Base-by-base conservation (phyloP, 2,888 invertebrate genomes). In the Lasioglossum oenotherae region DNA sequence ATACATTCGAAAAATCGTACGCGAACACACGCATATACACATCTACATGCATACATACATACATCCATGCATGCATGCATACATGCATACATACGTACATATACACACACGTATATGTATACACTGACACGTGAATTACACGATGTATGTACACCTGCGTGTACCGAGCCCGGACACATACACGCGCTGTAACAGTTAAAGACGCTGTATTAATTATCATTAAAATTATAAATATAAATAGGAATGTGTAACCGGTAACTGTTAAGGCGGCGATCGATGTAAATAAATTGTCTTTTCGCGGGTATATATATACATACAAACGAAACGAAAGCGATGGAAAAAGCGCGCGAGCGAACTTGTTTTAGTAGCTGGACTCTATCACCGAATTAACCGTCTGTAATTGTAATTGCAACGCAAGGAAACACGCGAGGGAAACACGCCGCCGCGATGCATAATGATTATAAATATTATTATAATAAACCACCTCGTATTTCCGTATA, bases 401-500 rank as follows among this genome's bases (percentile, higher is more conserved):
- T 85, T 81, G 85, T 85, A 81, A 80, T 78, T 87, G 87, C 87
- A 86, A 85, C 67, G 82, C 73, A 67, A 86, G 46, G 80, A 76
- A 81, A 78, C 85, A 82, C 77, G 74, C 75, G 88, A 85, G 82
- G 80, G 82, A 89, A 84, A 91, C 90, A 91, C 90, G 91, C 91
- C 91, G 92, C 92, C 93, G 93, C 91, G 91, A 93, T 92, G 92
- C 93, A 93, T 90, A 93, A 93, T 93, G 92, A 94, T 92, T 94
- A 94, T 94, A 93, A 95, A 94, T 94, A 94, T 93, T 93, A 94
- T 94, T 94, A 94, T 93, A 95, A 95, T 95, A 94, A 95, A 95
- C 95, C 94, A 94, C 93, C 95, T 94, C 94, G 95, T 95, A 95
- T 95, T 95, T 95, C 95, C 94, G 94, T 95, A 95, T 83, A 90